phyloP scores from a whole-genome alignment of 2,797 vertebrate genomes.

The Pseudochirops corinnae region DNA sequence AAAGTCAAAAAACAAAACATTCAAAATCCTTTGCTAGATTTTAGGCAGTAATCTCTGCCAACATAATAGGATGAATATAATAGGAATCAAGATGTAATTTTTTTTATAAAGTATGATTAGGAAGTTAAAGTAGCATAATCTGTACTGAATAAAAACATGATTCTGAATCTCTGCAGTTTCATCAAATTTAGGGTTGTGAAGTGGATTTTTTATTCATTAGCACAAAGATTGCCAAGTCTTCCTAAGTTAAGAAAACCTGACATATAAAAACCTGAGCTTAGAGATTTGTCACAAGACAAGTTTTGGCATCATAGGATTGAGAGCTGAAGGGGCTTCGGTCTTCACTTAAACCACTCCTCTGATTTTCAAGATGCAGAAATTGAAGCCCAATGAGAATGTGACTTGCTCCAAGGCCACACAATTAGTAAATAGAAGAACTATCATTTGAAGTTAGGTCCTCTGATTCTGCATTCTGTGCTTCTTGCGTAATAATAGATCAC shows the following conservation, averaged over 20 bases:
- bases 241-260: not conserved
- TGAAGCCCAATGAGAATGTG: not conserved
- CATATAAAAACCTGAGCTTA: constrained; percentile 19
- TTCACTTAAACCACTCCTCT: not conserved
- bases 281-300: constrained; percentile 8
- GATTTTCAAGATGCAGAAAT: not conserved
- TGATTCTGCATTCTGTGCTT: not conserved
- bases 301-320: not conserved
- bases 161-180: constrained; percentile 15
- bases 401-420: not conserved
- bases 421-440: not conserved
- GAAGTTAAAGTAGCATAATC: constrained; percentile 7
- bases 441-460: not conserved
- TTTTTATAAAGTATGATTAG: constrained; percentile 14
- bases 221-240: constrained; percentile 29
- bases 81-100: constrained; percentile 30
- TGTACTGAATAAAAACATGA: constrained; percentile 10
- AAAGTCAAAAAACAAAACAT: not conserved
- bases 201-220: constrained; percentile 40
- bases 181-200: constrained; percentile 18
- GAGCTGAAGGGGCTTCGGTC: not conserved
- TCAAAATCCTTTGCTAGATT: not conserved
- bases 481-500: not conserved
- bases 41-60: constrained; percentile 23
- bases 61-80: constrained; percentile 48